phyloP scores from a whole-genome alignment of 2,797 vertebrate species.

The Myripristis murdjan region DNA sequence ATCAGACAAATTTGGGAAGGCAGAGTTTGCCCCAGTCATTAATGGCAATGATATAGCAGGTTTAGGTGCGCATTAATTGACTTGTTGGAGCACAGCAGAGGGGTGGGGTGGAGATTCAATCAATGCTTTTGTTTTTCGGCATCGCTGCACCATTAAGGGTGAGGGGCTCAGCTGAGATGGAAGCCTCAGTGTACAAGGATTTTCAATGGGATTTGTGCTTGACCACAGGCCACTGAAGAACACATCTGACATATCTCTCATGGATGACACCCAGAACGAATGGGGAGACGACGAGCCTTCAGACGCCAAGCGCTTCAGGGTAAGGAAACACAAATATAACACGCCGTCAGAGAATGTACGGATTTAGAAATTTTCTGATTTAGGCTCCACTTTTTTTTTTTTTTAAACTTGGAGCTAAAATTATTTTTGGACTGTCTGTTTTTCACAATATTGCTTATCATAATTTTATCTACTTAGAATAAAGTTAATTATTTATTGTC shows the following conservation, averaged over 20 bases:
- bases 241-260: constrained; percentile 92
- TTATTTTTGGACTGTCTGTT: background rate
- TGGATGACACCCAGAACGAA: constrained; percentile 96
- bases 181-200: constrained; percentile 36
- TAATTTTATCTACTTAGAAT: background rate
- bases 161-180: constrained; percentile 42
- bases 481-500: background rate
- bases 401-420: too few relatives aligned
- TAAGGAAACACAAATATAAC: constrained; percentile 71
- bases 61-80: constrained; percentile 74
- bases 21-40: constrained; percentile 59
- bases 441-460: background rate
- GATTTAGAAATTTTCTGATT: constrained; percentile 5
- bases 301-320: constrained; percentile 94
- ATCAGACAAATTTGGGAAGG: constrained; percentile 49
- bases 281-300: constrained; percentile 94
- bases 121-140: constrained; percentile 71
- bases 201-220: constrained; percentile 65
- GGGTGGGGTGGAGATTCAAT: constrained; percentile 66
- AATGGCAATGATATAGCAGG: constrained; percentile 63
- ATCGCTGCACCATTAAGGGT: constrained; percentile 46
- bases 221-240: constrained; percentile 93
- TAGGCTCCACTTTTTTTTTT: background rate
- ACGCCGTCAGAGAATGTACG: background rate
- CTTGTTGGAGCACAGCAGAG: constrained; percentile 45